Evolutionary conservation across 2,113 vertebrate species (phyloP).

Genomic region (Leucosticte australis): DNA sequence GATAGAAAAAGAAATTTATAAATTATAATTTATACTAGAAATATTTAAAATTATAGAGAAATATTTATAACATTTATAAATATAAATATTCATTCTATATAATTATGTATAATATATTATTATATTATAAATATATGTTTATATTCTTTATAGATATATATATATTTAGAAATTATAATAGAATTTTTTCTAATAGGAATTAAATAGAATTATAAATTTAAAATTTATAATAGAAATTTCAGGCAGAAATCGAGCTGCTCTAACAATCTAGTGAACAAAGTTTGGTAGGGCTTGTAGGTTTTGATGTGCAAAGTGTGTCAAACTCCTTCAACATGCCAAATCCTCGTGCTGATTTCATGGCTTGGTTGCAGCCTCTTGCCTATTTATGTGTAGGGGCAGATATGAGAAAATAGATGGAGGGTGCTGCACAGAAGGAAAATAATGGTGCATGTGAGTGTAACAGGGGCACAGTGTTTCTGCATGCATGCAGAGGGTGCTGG

Average conservation of each 20-base stretch:
- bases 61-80: too few relatives aligned
- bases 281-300: background rate
- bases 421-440: accelerated
- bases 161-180: too few relatives aligned
- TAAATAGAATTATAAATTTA: too few relatives aligned
- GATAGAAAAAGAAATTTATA: too few relatives aligned
- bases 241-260: background rate
- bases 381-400: accelerated
- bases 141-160: too few relatives aligned
- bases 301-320: background rate
- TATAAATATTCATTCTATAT: too few relatives aligned
- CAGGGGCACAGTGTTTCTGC: background rate
- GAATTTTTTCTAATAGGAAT: too few relatives aligned
- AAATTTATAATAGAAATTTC: too few relatives aligned
- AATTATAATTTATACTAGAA: too few relatives aligned
- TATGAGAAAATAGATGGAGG: background rate
- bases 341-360: background rate
- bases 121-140: too few relatives aligned
- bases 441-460: background rate
- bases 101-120: too few relatives aligned
- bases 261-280: background rate
- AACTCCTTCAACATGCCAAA: background rate
- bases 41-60: too few relatives aligned
- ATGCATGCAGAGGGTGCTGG: background rate
- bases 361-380: background rate